phyloP scores from a whole-genome alignment of 2,113 vertebrate genomes.

The Nesogale talazaci region DNA sequence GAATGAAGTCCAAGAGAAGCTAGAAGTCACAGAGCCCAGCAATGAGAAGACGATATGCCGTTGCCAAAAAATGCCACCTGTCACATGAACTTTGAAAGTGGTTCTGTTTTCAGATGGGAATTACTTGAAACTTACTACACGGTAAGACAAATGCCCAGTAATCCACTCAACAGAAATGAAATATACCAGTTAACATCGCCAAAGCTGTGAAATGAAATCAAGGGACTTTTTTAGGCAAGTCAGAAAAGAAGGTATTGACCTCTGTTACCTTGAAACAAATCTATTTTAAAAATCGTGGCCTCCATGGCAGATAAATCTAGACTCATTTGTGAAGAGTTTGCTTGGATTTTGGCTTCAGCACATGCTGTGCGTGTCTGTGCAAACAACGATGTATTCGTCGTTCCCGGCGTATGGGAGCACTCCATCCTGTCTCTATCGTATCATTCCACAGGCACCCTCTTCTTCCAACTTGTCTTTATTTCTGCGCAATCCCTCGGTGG shows the following conservation, averaged over 20 bases:
- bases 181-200: slow-evolving; percentile 20
- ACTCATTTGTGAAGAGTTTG: not conserved
- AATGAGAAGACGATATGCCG: not conserved
- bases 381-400: not conserved
- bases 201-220: not conserved
- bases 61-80: slow-evolving; percentile 73
- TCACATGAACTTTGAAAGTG: slow-evolving; percentile 50
- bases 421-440: not conserved
- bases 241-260: not conserved
- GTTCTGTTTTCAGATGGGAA: slow-evolving; percentile 67
- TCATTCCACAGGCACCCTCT: not conserved
- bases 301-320: not conserved
- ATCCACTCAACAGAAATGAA: slow-evolving; percentile 42
- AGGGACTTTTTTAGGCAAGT: not conserved
- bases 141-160: slow-evolving; percentile 12
- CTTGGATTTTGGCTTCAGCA: not conserved
- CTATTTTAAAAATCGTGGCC: not conserved
- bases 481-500: not conserved
- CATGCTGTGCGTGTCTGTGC: not conserved
- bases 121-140: slow-evolving; percentile 35
- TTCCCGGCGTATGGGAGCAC: not conserved
- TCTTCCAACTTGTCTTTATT: not conserved
- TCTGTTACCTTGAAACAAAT: not conserved
- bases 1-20: slow-evolving; percentile 39
- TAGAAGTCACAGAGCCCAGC: slow-evolving; percentile 40